Percentiles rank a stretch among this genome's conserved stretches.
phyloP scores from a whole-genome alignment of 2,888 invertebrate genomes.

The Xanthia icteritia region DNA sequence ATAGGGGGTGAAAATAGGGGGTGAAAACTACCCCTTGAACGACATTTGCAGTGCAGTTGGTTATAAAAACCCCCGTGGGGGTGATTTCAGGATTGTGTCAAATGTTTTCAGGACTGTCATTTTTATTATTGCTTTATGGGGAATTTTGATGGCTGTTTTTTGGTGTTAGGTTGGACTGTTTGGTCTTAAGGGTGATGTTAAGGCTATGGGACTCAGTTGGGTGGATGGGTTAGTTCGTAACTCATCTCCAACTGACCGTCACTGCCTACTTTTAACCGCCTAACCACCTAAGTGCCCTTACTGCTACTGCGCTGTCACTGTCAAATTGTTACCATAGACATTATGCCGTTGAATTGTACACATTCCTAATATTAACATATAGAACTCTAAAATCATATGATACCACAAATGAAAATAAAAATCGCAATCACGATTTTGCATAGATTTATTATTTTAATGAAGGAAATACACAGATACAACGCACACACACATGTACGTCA shows the following conservation, averaged over 20 bases:
- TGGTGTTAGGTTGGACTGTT: not conserved
- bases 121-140: conserved; percentile 42
- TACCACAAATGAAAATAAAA: too few relatives aligned
- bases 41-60: conserved; percentile 53
- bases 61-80: conserved; percentile 40
- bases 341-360: too few relatives aligned
- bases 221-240: not conserved
- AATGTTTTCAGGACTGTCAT: conserved; percentile 35
- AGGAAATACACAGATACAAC: too few relatives aligned
- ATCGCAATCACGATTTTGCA: too few relatives aligned
- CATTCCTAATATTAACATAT: too few relatives aligned
- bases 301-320: too few relatives aligned
- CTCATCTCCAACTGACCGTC: not conserved
- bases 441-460: too few relatives aligned
- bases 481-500: too few relatives aligned
- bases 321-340: too few relatives aligned
- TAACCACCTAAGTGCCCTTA: too few relatives aligned
- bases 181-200: conserved; percentile 7
- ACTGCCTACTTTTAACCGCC: too few relatives aligned
- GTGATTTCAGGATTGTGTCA: conserved; percentile 29
- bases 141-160: conserved; percentile 7
- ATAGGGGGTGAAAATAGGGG: conserved; percentile 35
- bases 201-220: not conserved
- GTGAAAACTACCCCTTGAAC: conserved; percentile 43
- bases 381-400: too few relatives aligned